Evolutionary conservation across 92 coral and sea anemone species (phyloP), one percentile per base, ranked within the genome.

Genomic region (Phymanthus crucifer): DNA sequence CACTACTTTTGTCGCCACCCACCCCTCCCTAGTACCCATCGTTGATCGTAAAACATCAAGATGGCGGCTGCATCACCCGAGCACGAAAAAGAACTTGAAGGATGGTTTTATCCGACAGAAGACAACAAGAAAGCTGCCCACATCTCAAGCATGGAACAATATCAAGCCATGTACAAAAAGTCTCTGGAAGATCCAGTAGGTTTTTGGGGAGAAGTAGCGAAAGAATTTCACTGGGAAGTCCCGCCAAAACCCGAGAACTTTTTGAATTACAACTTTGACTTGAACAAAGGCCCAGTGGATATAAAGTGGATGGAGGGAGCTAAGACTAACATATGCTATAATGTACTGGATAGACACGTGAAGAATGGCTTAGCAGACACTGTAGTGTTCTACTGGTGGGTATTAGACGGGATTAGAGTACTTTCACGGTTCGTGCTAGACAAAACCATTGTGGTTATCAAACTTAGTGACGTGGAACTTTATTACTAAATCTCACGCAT

Each of bases 301-400:
- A 78, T 93, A 58, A 93, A 93, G 73, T 95, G 99, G 99, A 93
- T 95, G 99, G 87, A 95, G 78, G 99, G 99, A 70, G 97, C 99
- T 26, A 85, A 84, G 38, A 95, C 99, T 11, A 95, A 95, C 71
- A 95, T 95, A 52, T 95, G 98, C 47, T 95, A 93, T 87, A 95
- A 95, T 50, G 91, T 95, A n/a, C 73, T 95, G 79, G 99, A 95
- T 83, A 88, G 99, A 72, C 85, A 93, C 87, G 94, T 95, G 10
- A 90, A 91, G 7, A 89, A 93, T 79, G 97, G 93, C 12, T 90
- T 86, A 61, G 94, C 88, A 19, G 82, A 93, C 75, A 83, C 83
- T 24, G 94, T 95, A 61, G 99, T 94, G 0, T 95, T 95, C 86
- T 95, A 88, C 45, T 95, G 99, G 99, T 95, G 40, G 87, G 95